Conservation (phyloP, 1,140 invertebrate genomes). For the Pogonognathellus flavescens region DNA sequence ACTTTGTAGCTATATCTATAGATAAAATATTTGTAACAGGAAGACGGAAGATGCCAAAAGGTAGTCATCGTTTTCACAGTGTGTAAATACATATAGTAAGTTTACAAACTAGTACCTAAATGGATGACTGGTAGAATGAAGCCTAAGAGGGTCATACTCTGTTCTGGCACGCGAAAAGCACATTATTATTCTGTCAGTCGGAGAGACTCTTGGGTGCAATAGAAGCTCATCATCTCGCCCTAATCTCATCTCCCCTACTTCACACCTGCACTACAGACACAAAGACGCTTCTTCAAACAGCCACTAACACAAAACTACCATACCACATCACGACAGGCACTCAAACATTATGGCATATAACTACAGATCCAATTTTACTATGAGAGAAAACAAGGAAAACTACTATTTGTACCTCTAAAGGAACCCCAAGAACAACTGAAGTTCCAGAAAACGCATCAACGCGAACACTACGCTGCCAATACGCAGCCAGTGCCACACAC, state of each 20-base stretch:
- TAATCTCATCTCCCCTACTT: slow-evolving; percentile 54
- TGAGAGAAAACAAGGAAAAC: not conserved
- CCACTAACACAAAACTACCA: not conserved
- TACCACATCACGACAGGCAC: not conserved
- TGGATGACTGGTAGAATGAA: not conserved
- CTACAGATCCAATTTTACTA: not conserved
- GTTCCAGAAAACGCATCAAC: not conserved
- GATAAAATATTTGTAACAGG: no score
- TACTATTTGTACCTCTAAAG: not conserved
- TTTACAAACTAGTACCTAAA: not conserved
- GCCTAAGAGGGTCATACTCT: not conserved
- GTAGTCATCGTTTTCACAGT: no score
- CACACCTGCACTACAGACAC: slow-evolving; percentile 36
- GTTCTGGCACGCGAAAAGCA: slow-evolving; percentile 39
- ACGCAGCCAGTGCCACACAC: no score
- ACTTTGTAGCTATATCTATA: no score
- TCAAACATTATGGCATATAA: not conserved
- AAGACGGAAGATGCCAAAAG: no score
- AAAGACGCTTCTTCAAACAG: not conserved
- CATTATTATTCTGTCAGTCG: slow-evolving; percentile 53
- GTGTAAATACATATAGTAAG: no score
- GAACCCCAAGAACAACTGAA: not conserved
- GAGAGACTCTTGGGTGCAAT: slow-evolving; percentile 4
- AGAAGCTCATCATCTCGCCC: slow-evolving; percentile 8
- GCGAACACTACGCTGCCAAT: not conserved